Evolutionary conservation across 2,888 invertebrate species (phyloP).

Genomic region (Petrolisthes cinctipes): DNA sequence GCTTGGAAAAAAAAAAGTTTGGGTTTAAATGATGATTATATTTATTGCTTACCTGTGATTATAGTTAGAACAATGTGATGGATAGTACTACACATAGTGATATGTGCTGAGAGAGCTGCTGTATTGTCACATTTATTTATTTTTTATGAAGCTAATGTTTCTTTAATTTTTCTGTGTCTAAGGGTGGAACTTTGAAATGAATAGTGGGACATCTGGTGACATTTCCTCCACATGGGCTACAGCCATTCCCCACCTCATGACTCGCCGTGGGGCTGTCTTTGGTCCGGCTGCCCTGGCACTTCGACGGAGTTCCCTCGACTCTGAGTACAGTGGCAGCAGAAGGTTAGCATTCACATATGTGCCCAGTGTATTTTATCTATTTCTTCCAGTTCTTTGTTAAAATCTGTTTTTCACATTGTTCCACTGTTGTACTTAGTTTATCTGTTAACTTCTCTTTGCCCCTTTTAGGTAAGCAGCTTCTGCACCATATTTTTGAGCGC

Average conservation of each 20-base stretch:
- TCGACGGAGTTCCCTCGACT: conserved; percentile 75
- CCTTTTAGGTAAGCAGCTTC: no score
- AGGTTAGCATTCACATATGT: conserved; percentile 66
- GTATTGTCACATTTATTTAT: no score
- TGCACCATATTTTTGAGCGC: no score
- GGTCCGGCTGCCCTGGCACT: conserved; percentile 70
- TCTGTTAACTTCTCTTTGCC: no score
- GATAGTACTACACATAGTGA: no score
- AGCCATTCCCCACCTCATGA: conserved; percentile 87
- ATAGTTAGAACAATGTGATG: no score
- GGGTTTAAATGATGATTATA: no score
- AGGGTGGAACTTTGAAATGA: conserved; percentile 73
- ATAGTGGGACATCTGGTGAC: conserved; percentile 82
- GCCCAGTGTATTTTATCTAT: not conserved
- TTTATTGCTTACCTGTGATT: no score
- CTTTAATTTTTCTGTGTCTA: not conserved
- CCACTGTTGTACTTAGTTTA: no score
- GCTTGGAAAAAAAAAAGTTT: no score
- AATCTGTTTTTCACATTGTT: not conserved
- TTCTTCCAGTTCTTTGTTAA: not conserved
- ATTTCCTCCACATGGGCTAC: conserved; percentile 93
- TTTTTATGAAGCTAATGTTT: no score
- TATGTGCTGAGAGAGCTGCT: no score
- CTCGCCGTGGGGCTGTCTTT: conserved; percentile 85
- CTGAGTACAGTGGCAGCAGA: conserved; percentile 79